Percentiles rank a stretch among this genome's conserved stretches.
Conservation (phyloP, 2,113 vertebrate species). For the Burhinus bistriatus region DNA sequence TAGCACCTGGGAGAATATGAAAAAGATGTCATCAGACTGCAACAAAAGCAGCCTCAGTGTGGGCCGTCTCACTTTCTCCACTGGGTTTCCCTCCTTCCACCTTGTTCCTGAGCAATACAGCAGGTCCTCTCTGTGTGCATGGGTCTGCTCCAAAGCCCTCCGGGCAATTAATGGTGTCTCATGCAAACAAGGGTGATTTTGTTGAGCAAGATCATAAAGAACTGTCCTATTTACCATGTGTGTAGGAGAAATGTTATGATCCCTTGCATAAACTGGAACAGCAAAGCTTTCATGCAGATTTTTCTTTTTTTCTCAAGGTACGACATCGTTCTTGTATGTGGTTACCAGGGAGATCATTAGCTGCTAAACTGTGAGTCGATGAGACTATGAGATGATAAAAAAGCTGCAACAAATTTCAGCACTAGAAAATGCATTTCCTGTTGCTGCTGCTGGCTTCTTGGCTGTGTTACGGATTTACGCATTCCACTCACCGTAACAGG, state of each 20-base stretch:
- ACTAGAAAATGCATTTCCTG: not conserved
- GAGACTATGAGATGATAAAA: not conserved
- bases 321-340: not conserved
- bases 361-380: not conserved
- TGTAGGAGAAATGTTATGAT: not conserved
- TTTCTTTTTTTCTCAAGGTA: not conserved
- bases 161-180: not conserved
- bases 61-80: not conserved
- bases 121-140: not conserved
- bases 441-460: not conserved
- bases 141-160: not conserved
- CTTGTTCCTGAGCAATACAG: not conserved
- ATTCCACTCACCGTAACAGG: too few species aligned
- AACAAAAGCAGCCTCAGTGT: not conserved
- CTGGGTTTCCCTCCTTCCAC: not conserved
- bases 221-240: not conserved
- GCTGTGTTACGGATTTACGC: too few species aligned
- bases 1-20: too few species aligned
- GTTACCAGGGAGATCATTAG: not conserved
- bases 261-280: not conserved
- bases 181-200: not conserved
- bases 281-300: not conserved
- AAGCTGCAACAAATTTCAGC: not conserved
- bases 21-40: not conserved
- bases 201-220: not conserved